A percentile compares a stretch with the other conserved stretches of the same genome.
Evolutionary conservation across 2,888 invertebrate genomes (phyloP).

Genomic region (Drosophila dives): DNA sequence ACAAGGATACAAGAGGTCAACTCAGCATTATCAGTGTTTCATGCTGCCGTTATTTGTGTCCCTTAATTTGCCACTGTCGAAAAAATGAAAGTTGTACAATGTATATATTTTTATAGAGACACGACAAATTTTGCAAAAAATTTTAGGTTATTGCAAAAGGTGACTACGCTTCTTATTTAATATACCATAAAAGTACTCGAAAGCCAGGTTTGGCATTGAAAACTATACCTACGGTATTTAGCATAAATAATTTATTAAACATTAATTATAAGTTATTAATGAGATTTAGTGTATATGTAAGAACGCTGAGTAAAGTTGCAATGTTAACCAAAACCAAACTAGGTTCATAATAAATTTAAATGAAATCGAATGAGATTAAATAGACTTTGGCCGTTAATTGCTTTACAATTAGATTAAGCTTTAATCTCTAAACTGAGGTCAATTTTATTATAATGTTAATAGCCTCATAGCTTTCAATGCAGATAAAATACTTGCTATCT

Average conservation of each 20-base stretch:
- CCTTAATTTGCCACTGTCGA: conserved; percentile 30
- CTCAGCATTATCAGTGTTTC: conserved; percentile 43
- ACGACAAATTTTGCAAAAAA: conserved; percentile 17
- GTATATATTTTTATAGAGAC: neutral
- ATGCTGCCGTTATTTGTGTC: conserved; percentile 43
- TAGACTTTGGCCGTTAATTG: conserved; percentile 31
- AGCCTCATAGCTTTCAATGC: neutral
- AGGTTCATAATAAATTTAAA: conserved; percentile 45
- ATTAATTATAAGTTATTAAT: neutral
- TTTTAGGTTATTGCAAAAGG: conserved; percentile 2
- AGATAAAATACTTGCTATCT: neutral
- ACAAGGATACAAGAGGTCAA: conserved; percentile 20
- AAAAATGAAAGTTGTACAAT: conserved; percentile 48
- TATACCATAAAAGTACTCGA: neutral
- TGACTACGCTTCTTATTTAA: neutral
- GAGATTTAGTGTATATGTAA: neutral
- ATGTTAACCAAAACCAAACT: conserved; percentile 8
- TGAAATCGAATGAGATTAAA: conserved; percentile 35
- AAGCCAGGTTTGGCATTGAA: neutral
- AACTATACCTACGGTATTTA: neutral
- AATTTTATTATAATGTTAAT: conserved; percentile 26
- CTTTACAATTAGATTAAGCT: conserved; percentile 35
- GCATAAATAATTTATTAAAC: neutral
- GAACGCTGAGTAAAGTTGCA: neutral
- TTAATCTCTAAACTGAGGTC: conserved; percentile 5